Evolutionary conservation across 2,797 vertebrate species (phyloP).

Genomic region (Valencia hispanica): DNA sequence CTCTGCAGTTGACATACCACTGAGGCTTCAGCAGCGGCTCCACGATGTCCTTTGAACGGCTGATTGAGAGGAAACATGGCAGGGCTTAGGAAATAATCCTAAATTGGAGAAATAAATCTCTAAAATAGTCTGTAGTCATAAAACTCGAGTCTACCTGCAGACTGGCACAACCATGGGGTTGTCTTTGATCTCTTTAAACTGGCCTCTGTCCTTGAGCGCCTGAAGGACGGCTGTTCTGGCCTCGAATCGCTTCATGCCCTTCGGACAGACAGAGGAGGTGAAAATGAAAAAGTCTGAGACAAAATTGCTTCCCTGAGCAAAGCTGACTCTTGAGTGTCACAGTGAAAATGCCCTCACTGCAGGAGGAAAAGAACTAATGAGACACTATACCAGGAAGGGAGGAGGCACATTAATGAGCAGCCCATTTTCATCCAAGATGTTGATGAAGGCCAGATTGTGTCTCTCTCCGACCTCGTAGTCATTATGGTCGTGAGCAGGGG

Average conservation of each 20-base stretch:
- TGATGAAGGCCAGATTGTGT: constrained; percentile 87
- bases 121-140: neutral
- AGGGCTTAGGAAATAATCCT: neutral
- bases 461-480: constrained; percentile 92
- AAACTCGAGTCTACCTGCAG: constrained; percentile 83
- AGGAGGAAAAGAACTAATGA: constrained; percentile 47
- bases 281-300: constrained; percentile 11
- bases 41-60: constrained; percentile 94
- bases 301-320: constrained; percentile 17
- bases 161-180: constrained; percentile 95
- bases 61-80: constrained; percentile 48
- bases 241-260: constrained; percentile 93
- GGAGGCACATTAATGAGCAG: constrained; percentile 88
- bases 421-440: constrained; percentile 90
- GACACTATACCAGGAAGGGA: constrained; percentile 87
- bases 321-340: constrained; percentile 41
- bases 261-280: constrained; percentile 19
- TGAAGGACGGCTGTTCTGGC: constrained; percentile 87
- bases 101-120: constrained; percentile 9
- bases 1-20: constrained; percentile 90
- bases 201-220: constrained; percentile 85
- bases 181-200: constrained; percentile 89
- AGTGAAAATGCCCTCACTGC: constrained; percentile 32
- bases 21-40: constrained; percentile 92
- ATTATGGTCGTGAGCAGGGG: constrained; percentile 93